Conservation (phyloP, 1,140 invertebrate genomes). For the Cylas formicarius region DNA sequence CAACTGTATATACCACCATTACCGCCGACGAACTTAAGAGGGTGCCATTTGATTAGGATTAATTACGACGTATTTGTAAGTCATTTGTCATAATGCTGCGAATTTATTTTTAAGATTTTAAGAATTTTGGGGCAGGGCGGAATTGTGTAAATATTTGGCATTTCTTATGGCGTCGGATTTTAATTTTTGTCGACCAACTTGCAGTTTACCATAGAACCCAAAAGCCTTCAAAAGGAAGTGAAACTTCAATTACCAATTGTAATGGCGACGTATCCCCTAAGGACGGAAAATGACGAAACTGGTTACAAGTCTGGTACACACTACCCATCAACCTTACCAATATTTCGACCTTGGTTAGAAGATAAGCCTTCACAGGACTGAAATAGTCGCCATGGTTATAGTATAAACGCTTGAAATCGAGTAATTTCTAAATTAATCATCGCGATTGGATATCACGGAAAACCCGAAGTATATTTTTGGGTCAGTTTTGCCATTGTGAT, state of each 20-base stretch:
- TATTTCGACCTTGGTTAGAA: conserved; percentile 83
- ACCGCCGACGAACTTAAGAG: conserved; percentile 90
- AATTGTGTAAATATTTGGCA: not conserved
- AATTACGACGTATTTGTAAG: conserved; percentile 93
- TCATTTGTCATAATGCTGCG: conserved; percentile 36
- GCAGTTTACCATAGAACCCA: conserved; percentile 85
- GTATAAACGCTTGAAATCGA: too few relatives aligned
- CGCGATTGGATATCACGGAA: too few relatives aligned
- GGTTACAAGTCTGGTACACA: conserved; percentile 70
- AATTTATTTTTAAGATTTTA: conserved; percentile 1
- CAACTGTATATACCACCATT: conserved; percentile 89
- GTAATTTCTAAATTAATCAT: too few relatives aligned
- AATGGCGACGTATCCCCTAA: conserved; percentile 86
- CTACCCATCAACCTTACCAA: conserved; percentile 87
- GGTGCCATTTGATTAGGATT: conserved; percentile 90
- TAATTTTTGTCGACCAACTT: conserved; percentile 32
- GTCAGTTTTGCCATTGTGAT: too few relatives aligned
- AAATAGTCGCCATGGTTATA: too few relatives aligned
- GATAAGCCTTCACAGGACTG: conserved; percentile 51
- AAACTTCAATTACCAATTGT: conserved; percentile 89
- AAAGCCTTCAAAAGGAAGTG: conserved; percentile 84
- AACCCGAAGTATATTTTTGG: too few relatives aligned
- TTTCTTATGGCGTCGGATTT: not conserved
- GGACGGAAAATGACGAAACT: conserved; percentile 53
- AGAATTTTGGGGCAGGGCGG: not conserved